Evolutionary conservation across 2,888 invertebrate genomes (phyloP), one percentile per base, ranked within the genome.

Genomic region (Strigamia transsilvanica): DNA sequence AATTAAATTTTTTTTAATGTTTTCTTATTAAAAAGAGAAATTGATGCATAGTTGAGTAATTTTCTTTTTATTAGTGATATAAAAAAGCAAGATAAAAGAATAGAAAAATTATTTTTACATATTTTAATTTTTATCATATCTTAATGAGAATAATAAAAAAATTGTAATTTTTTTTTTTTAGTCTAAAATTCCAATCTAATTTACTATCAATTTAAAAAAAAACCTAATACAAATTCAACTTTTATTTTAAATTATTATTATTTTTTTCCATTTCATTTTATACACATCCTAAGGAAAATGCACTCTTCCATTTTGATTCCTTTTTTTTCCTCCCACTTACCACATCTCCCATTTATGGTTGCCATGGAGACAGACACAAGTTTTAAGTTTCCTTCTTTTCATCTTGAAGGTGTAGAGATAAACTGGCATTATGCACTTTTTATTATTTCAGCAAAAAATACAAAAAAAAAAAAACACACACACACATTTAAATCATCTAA

Each of bases 351-450:
- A 73, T 73, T 73, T 73, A 73, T 73, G 73, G 73, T 73, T 32
- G 73, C 32, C 73, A 32, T 73, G 73, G 73, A 73, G 32, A 73
- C 56, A 56, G 73, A 32, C 73, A 73, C 73, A 13, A 73, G 73
- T 73, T 73, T 73, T 38, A 27, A 32, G 73, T 73, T 73, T 73
- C 73, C 73, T 73, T 73, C 73, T 23, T 73, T 73, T 73, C 73
- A 27, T 73, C 73, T 73, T 73, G 73, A 73, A 73, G 32, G 73
- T 73, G 32, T 73, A 15, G 73, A 73, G 32, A 32, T 32, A 32
- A 73, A 73, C 32, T 73, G 73, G 23, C 73, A 56, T 56, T 56
- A 27, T 73, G 13, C 32, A 21, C 56, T 73, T 73, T 73, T 73
- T 23, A 23, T 66, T 23, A 23, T 23, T 66, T 23, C 23, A 66